Evolutionary conservation across 2,888 invertebrate genomes (phyloP).

Genomic region (Cyclophora punctaria): DNA sequence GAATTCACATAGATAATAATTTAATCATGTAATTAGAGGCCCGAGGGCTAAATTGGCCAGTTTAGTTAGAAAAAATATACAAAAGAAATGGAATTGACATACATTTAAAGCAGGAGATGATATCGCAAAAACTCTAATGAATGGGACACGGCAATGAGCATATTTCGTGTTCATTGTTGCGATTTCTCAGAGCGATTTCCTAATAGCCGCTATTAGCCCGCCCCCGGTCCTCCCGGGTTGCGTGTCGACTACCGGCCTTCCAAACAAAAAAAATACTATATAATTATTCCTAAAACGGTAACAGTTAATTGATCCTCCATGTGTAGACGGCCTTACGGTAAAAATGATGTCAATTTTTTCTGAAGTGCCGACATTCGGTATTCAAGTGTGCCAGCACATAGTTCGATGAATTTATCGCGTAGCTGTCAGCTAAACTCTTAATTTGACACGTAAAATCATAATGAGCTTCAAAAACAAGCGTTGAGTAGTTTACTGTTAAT

Average conservation of each 20-base stretch:
- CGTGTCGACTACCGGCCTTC: constrained; percentile 58
- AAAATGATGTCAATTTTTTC: constrained; percentile 44
- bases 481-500: constrained; percentile 21
- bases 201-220: constrained; percentile 64
- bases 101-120: constrained; percentile 57
- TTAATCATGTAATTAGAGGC: constrained; percentile 57
- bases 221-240: constrained; percentile 47
- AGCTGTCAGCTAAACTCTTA: constrained; percentile 28
- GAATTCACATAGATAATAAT: constrained; percentile 51
- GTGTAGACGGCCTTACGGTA: constrained; percentile 52
- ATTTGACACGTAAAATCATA: constrained; percentile 30
- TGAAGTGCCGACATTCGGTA: constrained; percentile 37
- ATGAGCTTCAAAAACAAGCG: constrained; percentile 22
- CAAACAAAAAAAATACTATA: constrained; percentile 48
- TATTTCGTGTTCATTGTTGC: constrained; percentile 68
- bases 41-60: constrained; percentile 45
- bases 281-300: constrained; percentile 66
- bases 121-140: constrained; percentile 59
- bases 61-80: constrained; percentile 43
- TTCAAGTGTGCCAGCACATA: constrained; percentile 22
- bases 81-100: constrained; percentile 46
- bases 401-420: constrained; percentile 31
- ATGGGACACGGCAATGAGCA: constrained; percentile 58
- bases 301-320: constrained; percentile 54
- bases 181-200: constrained; percentile 66